Conservation (phyloP, 2,113 vertebrate species). For the Phasianus colchicus region DNA sequence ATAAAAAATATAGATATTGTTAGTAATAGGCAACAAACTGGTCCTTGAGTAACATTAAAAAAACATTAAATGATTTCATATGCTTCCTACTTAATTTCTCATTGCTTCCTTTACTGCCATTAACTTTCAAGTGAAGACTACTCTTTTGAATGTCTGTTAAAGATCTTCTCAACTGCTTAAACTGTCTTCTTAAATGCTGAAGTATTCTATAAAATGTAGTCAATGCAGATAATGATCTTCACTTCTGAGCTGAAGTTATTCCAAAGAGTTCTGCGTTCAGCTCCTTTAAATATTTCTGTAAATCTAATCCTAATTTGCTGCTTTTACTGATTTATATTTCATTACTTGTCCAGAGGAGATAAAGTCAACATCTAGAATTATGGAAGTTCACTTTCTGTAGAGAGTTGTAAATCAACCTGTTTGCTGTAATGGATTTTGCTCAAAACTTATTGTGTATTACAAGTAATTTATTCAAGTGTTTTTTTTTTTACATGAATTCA, state of each 20-base stretch:
- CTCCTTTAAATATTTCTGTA: neutral
- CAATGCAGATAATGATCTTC: neutral
- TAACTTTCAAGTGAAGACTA: neutral
- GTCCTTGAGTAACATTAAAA: neutral
- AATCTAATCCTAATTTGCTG: neutral
- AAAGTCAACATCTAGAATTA: neutral
- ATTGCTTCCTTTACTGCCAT: neutral
- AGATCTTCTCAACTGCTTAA: neutral
- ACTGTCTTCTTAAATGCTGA: neutral
- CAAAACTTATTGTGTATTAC: neutral
- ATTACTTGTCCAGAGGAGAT: neutral
- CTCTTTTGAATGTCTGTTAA: neutral
- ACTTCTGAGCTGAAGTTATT: neutral
- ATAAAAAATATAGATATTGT: neutral
- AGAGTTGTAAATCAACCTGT: neutral
- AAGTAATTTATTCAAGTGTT: neutral
- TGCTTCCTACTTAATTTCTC: neutral
- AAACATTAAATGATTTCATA: neutral
- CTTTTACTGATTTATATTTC: neutral
- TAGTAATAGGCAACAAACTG: neutral
- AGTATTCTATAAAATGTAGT: neutral
- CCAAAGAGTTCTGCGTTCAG: neutral
- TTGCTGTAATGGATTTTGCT: neutral
- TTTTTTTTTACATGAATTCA: neutral
- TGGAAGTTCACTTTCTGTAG: neutral